phyloP scores from a whole-genome alignment of 1,140 invertebrate species.

The Drosophila bocki region DNA sequence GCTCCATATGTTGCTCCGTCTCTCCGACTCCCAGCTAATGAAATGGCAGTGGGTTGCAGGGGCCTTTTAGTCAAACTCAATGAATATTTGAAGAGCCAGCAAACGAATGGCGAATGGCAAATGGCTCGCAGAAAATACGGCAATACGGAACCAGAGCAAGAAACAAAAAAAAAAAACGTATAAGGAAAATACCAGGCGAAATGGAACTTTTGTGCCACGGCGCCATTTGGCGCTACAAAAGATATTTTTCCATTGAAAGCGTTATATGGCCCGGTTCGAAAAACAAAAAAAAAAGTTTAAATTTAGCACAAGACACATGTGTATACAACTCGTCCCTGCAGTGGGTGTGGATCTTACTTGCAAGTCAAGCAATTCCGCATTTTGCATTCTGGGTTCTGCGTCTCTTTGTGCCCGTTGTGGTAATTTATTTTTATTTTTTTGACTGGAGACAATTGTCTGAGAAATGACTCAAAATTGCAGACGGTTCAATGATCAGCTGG shows the following conservation, averaged over 20 bases:
- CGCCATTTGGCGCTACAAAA: conserved; percentile 82
- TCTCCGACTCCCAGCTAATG: conserved; percentile 41
- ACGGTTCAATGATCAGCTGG: conserved; percentile 62
- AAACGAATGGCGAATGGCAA: conserved; percentile 17
- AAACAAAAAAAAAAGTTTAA: conserved; percentile 62
- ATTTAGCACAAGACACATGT: conserved; percentile 77
- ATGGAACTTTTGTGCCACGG: conserved; percentile 74
- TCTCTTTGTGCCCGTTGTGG: conserved; percentile 42
- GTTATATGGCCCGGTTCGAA: conserved; percentile 34
- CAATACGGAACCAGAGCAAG: conserved; percentile 9
- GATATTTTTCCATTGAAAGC: conserved; percentile 82
- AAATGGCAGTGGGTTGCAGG: conserved; percentile 46
- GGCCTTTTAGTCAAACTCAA: conserved; percentile 80
- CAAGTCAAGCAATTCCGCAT: conserved; percentile 47
- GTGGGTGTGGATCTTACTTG: conserved; percentile 46
- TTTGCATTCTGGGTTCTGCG: conserved; percentile 41
- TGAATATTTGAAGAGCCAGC: conserved; percentile 78
- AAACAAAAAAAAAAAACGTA: conserved; percentile 26
- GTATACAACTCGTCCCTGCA: conserved; percentile 31
- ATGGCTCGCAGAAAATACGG: conserved; percentile 16
- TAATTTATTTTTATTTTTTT: conserved; percentile 31
- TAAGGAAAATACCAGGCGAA: conserved; percentile 42
- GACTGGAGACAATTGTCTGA: conserved; percentile 62
- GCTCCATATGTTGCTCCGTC: conserved; percentile 46
- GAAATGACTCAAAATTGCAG: conserved; percentile 38